phyloP scores from a whole-genome alignment of 1,140 invertebrate genomes.

The Apocrypta bakeri region DNA sequence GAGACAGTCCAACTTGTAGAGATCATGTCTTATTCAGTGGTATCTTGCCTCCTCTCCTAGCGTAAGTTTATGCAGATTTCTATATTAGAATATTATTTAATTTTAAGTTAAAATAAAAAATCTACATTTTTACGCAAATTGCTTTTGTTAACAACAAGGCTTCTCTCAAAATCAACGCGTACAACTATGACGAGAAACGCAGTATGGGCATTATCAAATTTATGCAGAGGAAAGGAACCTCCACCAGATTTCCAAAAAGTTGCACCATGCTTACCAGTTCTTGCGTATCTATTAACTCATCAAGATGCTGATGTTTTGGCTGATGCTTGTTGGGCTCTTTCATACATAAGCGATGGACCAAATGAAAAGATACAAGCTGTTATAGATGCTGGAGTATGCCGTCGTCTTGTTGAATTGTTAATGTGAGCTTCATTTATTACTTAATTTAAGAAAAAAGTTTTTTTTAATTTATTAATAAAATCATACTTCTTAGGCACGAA shows the following conservation, averaged over 20 bases:
- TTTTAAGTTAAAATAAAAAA: too few species aligned
- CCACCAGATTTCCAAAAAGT: constrained; percentile 94
- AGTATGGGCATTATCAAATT: constrained; percentile 97
- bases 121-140: too few species aligned
- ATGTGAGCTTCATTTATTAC: constrained; percentile 78
- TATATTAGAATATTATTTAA: background rate
- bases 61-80: constrained; percentile 77
- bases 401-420: constrained; percentile 94
- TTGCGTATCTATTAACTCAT: constrained; percentile 92
- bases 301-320: constrained; percentile 93
- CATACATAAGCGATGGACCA: constrained; percentile 96
- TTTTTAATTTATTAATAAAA: constrained; percentile 30
- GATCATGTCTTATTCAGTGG: constrained; percentile 92
- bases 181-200: constrained; percentile 96
- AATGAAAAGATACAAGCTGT: constrained; percentile 99
- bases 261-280: constrained; percentile 86
- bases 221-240: constrained; percentile 98
- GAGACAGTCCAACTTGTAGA: constrained; percentile 93
- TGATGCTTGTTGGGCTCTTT: constrained; percentile 92
- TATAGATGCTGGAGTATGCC: constrained; percentile 96
- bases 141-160: constrained; percentile 75
- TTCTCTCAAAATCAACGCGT: constrained; percentile 87
- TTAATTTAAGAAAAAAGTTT: background rate
- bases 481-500: constrained; percentile 81
- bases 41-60: constrained; percentile 90